phyloP scores from a whole-genome alignment of 1,140 invertebrate species.

The Panulirus ornatus region DNA sequence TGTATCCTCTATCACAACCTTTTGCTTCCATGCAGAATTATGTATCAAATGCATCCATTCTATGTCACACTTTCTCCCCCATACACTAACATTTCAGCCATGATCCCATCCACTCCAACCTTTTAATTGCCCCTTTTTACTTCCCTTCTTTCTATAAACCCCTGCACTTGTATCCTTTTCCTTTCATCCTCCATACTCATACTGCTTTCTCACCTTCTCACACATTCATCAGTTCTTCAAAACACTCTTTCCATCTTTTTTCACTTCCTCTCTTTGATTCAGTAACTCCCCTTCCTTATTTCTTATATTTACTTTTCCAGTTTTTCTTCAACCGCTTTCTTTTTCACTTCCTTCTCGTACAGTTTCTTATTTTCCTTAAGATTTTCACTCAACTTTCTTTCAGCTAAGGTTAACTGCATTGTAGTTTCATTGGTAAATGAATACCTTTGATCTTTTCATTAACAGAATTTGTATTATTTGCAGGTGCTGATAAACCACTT shows the following conservation, averaged over 20 bases:
- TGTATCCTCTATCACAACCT: no score
- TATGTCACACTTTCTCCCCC: neutral
- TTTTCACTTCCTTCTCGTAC: neutral
- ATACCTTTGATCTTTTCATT: neutral
- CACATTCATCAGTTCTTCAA: no score
- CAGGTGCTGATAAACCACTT: constrained; percentile 55
- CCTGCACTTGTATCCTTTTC: no score
- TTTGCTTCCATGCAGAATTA: no score
- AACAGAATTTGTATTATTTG: constrained; percentile 29
- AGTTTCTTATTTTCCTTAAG: no score
- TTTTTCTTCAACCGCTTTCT: neutral
- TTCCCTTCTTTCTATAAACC: neutral
- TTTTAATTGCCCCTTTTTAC: neutral
- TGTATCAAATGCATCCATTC: no score
- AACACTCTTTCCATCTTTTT: no score
- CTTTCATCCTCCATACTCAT: neutral
- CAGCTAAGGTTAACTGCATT: no score
- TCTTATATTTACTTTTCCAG: neutral
- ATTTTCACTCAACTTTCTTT: no score
- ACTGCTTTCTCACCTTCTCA: no score
- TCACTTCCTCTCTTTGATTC: no score
- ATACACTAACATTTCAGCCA: neutral
- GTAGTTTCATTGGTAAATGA: neutral
- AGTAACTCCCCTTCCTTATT: neutral
- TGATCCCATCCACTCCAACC: no score